Evolutionary conservation across 2,113 vertebrate genomes (phyloP), one percentile per base, ranked within the genome.

Genomic region (Cynopterus brachyotis): DNA sequence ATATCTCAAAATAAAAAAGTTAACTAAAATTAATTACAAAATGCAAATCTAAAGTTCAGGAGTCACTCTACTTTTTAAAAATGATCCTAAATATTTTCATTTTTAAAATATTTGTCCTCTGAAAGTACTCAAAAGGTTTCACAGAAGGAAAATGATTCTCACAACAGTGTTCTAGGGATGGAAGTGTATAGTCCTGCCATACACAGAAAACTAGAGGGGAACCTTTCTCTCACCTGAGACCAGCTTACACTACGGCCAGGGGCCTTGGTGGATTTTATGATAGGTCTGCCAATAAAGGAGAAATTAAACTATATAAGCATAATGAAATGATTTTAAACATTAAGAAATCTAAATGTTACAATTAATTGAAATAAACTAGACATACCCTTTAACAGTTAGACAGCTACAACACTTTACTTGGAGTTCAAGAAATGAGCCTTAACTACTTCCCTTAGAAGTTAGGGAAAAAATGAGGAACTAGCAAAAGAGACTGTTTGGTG

Each of bases 1-100:
- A 30, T 62, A 91, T 55, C 24, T 72, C 53, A 53, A 95, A 84
- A 95, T 69, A 35, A 76, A 95, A 88, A 82, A 4, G 42, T 70
- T 78, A 67, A 42, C 45, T 70, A 64, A n/a, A 91, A 53, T 70
- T 57, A 75, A 96, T 69, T 87, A 69, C 9, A 78, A 96, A 76
- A 82, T 83, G 2, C 28, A 78, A 37, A 85, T 35, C 70, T 85
- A 66, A 95, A 89, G 70, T 59, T 73, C 32, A 91, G 15, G 42
- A 82, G 10, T 66, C 50, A 60, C 35, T 53, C 59, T 30, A 73
- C 28, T 55, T 91, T 57, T 72, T 57, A 81, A 79, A 75, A 70
- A 81, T 7, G 53, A 53, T 24, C 72, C 32, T 84, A 89, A 69
- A 64, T 59, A 59, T 76, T 35, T 94, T 12, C 22, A 88, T 50